phyloP scores from a whole-genome alignment of 2,888 invertebrate species.

The Hypercompe scribonia region DNA sequence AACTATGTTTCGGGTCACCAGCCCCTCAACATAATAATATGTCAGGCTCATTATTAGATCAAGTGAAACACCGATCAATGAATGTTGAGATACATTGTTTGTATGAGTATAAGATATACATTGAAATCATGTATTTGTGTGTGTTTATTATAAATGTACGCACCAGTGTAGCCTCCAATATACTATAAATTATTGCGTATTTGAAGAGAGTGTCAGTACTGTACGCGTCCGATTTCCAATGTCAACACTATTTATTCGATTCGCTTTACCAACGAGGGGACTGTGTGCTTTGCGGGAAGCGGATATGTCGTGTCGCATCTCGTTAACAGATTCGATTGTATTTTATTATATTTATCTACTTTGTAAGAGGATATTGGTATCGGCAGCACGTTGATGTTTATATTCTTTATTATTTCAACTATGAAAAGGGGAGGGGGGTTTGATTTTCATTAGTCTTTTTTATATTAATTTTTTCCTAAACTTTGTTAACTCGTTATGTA shows the following conservation, averaged over 20 bases:
- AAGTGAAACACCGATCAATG: too few relatives aligned
- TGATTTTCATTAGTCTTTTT: too few relatives aligned
- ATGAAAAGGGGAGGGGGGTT: too few relatives aligned
- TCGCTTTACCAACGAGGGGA: constrained; percentile 37
- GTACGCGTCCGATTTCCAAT: constrained; percentile 52
- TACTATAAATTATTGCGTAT: constrained; percentile 21
- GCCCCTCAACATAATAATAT: too few relatives aligned
- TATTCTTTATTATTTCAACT: neutral
- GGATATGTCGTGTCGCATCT: constrained; percentile 57
- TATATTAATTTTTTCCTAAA: too few relatives aligned
- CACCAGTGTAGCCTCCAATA: neutral
- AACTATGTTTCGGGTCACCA: too few relatives aligned
- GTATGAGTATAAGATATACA: too few relatives aligned
- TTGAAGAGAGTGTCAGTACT: constrained; percentile 46
- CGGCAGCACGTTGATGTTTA: constrained; percentile 2
- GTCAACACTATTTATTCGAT: constrained; percentile 60
- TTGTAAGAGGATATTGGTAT: constrained; percentile 3
- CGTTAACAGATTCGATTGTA: constrained; percentile 69
- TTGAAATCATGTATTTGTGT: too few relatives aligned
- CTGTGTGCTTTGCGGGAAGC: constrained; percentile 57
- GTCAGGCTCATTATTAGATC: too few relatives aligned
- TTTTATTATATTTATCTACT: constrained; percentile 43
- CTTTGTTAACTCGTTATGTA: too few relatives aligned
- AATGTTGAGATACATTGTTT: too few relatives aligned
- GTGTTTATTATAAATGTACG: too few relatives aligned